phyloP scores from a whole-genome alignment of 2,888 invertebrate species.

The Pristionchus entomophagus region DNA sequence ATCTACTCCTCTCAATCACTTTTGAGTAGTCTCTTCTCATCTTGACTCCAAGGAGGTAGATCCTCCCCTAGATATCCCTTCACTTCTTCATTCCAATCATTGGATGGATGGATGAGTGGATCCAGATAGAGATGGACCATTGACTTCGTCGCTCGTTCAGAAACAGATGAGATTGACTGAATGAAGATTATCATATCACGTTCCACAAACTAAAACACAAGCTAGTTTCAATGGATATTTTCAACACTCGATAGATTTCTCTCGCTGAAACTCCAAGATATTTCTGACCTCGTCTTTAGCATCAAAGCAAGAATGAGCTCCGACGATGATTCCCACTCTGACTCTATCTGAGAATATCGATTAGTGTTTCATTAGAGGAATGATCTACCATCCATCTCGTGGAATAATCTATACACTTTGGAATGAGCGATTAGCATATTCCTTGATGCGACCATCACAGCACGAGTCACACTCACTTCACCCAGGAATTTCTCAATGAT shows the following conservation, averaged over 20 bases:
- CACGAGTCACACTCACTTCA: not conserved
- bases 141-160: not conserved
- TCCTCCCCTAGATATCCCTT: not conserved
- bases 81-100: conserved; percentile 16
- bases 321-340: conserved; percentile 16
- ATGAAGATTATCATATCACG: too few species aligned
- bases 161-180: not conserved
- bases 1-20: not conserved
- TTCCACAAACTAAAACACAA: too few species aligned
- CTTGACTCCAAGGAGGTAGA: conserved; percentile 58
- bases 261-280: not conserved
- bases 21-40: conserved; percentile 54
- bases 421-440: conserved; percentile 83
- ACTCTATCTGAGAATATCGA: not conserved
- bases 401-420: conserved; percentile 82
- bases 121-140: conserved; percentile 16
- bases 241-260: too few species aligned
- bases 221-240: too few species aligned
- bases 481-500: conserved; percentile 25
- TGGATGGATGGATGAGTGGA: not conserved
- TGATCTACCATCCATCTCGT: conserved; percentile 74
- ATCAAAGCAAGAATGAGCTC: conserved; percentile 22
- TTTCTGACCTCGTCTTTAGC: not conserved
- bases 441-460: conserved; percentile 81
- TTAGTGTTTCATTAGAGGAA: not conserved